Evolutionary conservation across 2,797 vertebrate species (phyloP).

Genomic region (Coluber constrictor): DNA sequence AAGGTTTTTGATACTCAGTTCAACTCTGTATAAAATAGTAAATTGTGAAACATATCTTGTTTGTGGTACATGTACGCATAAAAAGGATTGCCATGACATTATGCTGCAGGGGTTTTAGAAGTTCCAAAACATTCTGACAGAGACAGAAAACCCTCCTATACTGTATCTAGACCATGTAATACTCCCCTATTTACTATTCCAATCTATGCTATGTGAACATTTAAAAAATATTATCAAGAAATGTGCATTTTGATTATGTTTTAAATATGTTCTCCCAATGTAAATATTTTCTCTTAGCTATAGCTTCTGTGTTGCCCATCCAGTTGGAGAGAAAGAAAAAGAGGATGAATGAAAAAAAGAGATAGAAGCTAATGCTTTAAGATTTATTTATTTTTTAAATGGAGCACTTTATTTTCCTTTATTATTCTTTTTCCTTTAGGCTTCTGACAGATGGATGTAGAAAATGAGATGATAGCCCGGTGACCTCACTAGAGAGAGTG

Average conservation of each 20-base stretch:
- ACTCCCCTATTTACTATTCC: not conserved
- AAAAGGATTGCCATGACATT: not conserved
- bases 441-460: not conserved
- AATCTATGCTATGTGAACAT: not conserved
- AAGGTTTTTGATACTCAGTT: not conserved
- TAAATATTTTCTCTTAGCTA: not conserved
- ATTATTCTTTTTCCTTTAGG: not conserved
- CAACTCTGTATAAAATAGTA: not conserved
- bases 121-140: not conserved
- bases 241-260: not conserved
- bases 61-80: not conserved
- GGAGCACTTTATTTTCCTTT: not conserved
- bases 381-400: not conserved
- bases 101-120: not conserved
- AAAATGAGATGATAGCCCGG: not conserved
- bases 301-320: not conserved
- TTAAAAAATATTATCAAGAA: not conserved
- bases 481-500: not conserved
- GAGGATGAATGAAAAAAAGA: not conserved
- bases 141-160: not conserved
- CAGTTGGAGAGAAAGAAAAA: not conserved
- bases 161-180: not conserved
- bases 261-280: not conserved
- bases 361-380: not conserved
- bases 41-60: not conserved